These are phyloP conservation scores for Callosobruchus maculatus DNA, from an alignment of 2,888 invertebrate genomes.

Conservation along the genomic window DNA sequence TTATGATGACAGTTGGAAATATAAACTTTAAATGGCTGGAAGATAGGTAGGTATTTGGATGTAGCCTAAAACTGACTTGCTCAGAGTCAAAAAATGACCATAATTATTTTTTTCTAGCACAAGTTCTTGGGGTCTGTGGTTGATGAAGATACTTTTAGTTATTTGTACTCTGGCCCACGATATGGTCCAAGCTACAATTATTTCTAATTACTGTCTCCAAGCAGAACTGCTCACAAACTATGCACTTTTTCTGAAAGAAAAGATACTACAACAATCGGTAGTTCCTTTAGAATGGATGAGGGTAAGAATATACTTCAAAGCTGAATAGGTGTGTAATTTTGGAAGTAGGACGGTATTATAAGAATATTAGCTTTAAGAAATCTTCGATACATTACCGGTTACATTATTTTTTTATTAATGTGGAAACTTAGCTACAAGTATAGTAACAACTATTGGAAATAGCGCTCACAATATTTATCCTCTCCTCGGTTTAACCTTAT, in stretches of 20 bases:
- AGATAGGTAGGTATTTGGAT: slow-evolving; percentile 49
- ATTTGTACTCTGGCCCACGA: slow-evolving; percentile 73
- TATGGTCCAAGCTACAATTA: slow-evolving; percentile 76
- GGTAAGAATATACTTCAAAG: slow-evolving; percentile 45
- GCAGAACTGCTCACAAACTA: slow-evolving; percentile 74
- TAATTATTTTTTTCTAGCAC: slow-evolving; percentile 50
- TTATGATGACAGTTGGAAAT: slow-evolving; percentile 61
- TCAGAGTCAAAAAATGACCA: no score
- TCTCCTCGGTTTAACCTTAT: no score
- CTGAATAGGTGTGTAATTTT: neutral
- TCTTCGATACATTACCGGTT: no score
- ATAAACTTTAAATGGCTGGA: slow-evolving; percentile 65
- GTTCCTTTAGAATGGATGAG: slow-evolving; percentile 76
- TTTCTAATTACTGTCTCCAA: slow-evolving; percentile 79
- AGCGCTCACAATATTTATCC: no score
- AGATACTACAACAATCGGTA: slow-evolving; percentile 69
- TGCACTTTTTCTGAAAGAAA: slow-evolving; percentile 66
- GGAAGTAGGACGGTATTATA: no score
- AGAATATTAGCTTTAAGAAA: no score
- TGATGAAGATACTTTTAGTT: slow-evolving; percentile 61
- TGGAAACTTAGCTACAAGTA: neutral
- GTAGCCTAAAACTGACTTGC: no score
- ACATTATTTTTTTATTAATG: no score
- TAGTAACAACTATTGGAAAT: no score
- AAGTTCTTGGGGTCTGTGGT: slow-evolving; percentile 44